Evolutionary conservation across 2,113 vertebrate species (phyloP).

Genomic region (Meriones unguiculatus): DNA sequence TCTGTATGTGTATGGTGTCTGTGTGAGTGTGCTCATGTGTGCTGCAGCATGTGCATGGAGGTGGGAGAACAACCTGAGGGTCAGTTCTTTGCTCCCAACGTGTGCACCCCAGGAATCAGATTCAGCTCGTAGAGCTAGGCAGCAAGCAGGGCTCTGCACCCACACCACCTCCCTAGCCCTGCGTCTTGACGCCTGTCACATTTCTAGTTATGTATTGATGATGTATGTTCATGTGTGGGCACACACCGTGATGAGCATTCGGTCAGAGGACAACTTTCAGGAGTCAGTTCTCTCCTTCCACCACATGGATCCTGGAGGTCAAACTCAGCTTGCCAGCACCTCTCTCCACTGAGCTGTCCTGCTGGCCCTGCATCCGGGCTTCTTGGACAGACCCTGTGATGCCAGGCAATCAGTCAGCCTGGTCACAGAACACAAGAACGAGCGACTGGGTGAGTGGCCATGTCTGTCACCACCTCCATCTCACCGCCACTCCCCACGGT

Average conservation of each 20-base stretch:
- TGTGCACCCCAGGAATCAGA: background rate
- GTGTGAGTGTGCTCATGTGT: background rate
- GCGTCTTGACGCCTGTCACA: background rate
- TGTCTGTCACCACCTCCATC: background rate
- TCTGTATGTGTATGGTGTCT: background rate
- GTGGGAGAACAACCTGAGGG: background rate
- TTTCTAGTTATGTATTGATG: background rate
- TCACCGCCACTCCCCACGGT: background rate
- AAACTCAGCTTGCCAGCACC: background rate
- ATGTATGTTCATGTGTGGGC: background rate
- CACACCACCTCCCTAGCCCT: background rate
- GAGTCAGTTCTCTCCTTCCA: background rate
- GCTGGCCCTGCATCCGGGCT: background rate
- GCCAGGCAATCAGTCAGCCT: background rate
- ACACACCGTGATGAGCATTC: background rate
- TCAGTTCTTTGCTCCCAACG: background rate
- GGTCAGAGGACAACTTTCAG: background rate
- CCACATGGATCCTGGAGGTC: background rate
- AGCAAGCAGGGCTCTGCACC: background rate
- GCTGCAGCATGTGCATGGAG: background rate
- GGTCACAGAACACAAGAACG: background rate
- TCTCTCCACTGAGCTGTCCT: background rate
- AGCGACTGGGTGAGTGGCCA: background rate
- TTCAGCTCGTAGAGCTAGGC: background rate
- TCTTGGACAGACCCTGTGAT: background rate